Conservation (phyloP, 2,888 invertebrate species). For the Catocala fraxini region DNA sequence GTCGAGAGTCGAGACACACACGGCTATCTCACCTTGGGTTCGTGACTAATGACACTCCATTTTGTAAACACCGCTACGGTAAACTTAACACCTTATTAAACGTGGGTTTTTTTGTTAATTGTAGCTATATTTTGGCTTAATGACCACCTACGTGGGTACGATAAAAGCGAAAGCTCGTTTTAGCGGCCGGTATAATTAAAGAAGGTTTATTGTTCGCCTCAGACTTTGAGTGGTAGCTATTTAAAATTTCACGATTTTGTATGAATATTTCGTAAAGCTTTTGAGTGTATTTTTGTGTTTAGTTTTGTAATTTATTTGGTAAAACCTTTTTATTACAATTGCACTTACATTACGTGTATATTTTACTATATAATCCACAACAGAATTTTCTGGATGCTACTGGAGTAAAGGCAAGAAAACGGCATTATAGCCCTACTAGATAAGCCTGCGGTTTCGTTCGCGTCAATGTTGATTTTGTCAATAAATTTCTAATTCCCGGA, state of each 20-base stretch:
- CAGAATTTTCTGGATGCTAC: no score
- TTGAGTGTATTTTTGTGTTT: conserved; percentile 11
- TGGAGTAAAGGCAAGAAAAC: no score
- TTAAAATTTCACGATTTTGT: conserved; percentile 52
- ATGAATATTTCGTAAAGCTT: conserved; percentile 44
- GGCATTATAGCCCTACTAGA: no score
- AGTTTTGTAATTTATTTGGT: not conserved
- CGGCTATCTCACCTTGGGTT: conserved; percentile 46
- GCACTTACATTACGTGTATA: no score
- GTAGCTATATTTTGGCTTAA: conserved; percentile 81
- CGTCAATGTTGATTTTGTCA: no score
- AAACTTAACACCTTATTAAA: conserved; percentile 85
- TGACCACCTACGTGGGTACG: conserved; percentile 75
- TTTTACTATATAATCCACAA: no score
- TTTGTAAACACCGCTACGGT: conserved; percentile 71
- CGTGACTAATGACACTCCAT: conserved; percentile 75
- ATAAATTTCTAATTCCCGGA: no score
- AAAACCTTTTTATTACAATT: not conserved
- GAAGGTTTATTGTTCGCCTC: conserved; percentile 72
- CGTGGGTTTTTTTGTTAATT: conserved; percentile 84
- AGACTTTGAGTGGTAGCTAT: conserved; percentile 62
- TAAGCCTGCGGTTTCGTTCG: no score
- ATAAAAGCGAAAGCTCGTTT: conserved; percentile 78
- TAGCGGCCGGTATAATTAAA: conserved; percentile 74
- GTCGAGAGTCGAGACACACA: conserved; percentile 35